phyloP scores from a whole-genome alignment of 2,797 vertebrate genomes.

The Streptopelia turtur region DNA sequence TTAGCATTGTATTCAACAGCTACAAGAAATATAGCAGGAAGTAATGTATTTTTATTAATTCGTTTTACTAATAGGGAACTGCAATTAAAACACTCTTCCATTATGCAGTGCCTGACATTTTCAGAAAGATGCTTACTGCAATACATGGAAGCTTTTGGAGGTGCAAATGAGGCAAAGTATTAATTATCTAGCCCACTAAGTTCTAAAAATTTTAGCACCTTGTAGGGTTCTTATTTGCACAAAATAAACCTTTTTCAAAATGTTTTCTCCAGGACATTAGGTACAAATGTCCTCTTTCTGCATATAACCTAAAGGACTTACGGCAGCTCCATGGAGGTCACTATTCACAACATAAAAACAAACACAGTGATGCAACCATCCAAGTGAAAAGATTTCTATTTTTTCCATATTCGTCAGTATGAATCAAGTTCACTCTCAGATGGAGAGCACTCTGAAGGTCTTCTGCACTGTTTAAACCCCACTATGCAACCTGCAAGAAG shows the following conservation, averaged over 20 bases:
- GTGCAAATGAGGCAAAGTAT: constrained; percentile 45
- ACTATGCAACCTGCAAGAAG: neutral
- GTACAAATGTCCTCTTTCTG: neutral
- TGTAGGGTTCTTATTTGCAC: constrained; percentile 14
- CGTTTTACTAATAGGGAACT: constrained; percentile 29
- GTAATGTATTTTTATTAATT: neutral
- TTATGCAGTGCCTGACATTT: constrained; percentile 51
- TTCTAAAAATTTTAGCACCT: constrained; percentile 40
- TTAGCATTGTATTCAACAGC: neutral
- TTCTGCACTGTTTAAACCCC: neutral
- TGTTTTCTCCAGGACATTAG: neutral
- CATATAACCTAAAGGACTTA: neutral
- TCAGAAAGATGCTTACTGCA: constrained; percentile 18
- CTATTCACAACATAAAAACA: neutral
- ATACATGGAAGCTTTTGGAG: constrained; percentile 18
- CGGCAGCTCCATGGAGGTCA: neutral
- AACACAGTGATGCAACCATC: neutral
- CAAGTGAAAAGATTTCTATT: neutral
- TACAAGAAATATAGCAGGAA: neutral
- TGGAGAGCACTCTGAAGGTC: neutral
- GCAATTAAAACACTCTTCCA: constrained; percentile 36
- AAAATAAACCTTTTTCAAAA: constrained; percentile 39
- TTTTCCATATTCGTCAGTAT: neutral
- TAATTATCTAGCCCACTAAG: constrained; percentile 40
- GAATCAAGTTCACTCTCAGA: neutral